Evolutionary conservation across 2,888 invertebrate species (phyloP).

Genomic region (Pterostichus madidus): DNA sequence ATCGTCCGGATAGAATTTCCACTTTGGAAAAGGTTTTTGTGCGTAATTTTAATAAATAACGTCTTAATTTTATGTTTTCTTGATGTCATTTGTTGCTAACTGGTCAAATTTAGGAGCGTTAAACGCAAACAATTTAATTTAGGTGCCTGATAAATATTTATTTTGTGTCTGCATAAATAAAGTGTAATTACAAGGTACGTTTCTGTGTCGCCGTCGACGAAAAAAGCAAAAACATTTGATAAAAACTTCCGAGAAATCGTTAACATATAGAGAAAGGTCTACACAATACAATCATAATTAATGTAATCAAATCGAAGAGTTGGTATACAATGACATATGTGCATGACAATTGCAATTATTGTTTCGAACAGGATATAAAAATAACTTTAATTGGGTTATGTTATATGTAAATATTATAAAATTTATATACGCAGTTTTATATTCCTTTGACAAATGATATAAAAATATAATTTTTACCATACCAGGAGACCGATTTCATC

Average conservation of each 20-base stretch:
- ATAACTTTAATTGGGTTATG: conserved; percentile 1
- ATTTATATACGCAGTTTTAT: too few species aligned
- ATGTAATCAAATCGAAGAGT: not conserved
- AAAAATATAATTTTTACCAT: too few species aligned
- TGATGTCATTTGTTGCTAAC: too few species aligned
- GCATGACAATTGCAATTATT: not conserved
- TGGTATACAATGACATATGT: not conserved
- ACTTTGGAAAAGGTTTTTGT: too few species aligned
- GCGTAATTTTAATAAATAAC: too few species aligned
- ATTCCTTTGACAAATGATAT: too few species aligned
- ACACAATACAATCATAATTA: not conserved
- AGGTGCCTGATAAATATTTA: conserved; percentile 18
- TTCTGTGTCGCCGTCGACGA: not conserved
- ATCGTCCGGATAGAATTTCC: too few species aligned
- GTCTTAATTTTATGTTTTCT: too few species aligned
- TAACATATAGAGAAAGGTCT: conserved; percentile 3
- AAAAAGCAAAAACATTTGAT: conserved; percentile 1
- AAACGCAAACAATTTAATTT: too few species aligned
- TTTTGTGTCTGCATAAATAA: conserved; percentile 30
- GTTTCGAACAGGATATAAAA: not conserved
- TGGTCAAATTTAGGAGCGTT: not conserved
- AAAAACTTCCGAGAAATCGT: conserved; percentile 12
- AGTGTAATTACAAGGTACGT: conserved; percentile 13
- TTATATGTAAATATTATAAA: too few species aligned
- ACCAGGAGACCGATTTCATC: too few species aligned